Evolutionary conservation across 2,888 invertebrate genomes (phyloP), one percentile per base, ranked within the genome.

Genomic region (Lottia gigantea): DNA sequence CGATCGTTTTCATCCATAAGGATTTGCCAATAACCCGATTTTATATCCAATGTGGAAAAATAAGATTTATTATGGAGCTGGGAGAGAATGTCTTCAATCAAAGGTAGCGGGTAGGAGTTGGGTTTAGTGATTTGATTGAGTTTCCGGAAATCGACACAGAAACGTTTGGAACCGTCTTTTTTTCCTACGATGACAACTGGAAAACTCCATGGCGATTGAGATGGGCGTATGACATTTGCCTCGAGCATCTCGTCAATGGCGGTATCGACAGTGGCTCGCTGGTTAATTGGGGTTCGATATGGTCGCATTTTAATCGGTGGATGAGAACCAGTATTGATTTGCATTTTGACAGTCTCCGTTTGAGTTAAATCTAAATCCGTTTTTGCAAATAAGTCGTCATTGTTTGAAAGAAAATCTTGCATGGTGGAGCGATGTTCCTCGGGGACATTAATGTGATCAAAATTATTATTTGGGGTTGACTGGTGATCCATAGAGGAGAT

Each of bases 11-110:
- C 49, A 11, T 46, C 70, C 63, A 68, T 64, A 12, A 26, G 12
- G 3, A 71, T 49, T 31, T 71, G 70, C 62, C 62, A 71, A 47
- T 49, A 71, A 1, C 66, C 66, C 6, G 26, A 19, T 31, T 67
- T 66, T n/a, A 71, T 8, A 45, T 71, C 70, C 11, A 67, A n/a
- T 11, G 4, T 49, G 11, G 70, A 26, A n/a, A 66, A 71, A 49
- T 26, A 26, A 3, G 6, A n/a, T 15, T 62, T 46, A 7, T 71
- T 31, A 0, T 62, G 66, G 2, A 71, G 31, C 16, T 40, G 62
- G 6, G 62, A 14, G 1, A 66, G 23, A 47, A 71, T 47, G 40
- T 66, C 61, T 26, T 55, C 55, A 1, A 55, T 23, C 55, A 55
- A n/a, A 1, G 55, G 55, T 8, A 19, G 55, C 2, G 55, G 19